These are phyloP conservation scores for Lycaena phlaeas DNA, from an alignment of 2,888 invertebrate species.

Conservation along the genomic window DNA sequence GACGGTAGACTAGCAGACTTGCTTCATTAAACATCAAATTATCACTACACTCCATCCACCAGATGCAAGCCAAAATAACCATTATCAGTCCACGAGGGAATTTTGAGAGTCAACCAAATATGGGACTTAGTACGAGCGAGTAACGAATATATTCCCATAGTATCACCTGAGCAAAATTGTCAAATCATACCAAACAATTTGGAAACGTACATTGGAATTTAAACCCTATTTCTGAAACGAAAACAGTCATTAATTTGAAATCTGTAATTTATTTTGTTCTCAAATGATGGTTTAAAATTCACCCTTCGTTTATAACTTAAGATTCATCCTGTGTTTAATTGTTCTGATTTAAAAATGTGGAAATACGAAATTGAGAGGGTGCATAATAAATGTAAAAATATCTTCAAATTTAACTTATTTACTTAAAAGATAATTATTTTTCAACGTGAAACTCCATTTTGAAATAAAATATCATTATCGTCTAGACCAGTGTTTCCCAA, in stretches of 20 bases:
- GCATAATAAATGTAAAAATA: constrained; percentile 30
- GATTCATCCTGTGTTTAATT: constrained; percentile 56
- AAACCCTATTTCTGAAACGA: constrained; percentile 24
- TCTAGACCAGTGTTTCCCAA: no score
- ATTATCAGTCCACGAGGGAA: constrained; percentile 35
- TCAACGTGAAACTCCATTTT: no score
- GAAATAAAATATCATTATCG: no score
- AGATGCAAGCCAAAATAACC: constrained; percentile 53
- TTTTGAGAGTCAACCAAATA: constrained; percentile 25
- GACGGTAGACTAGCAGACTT: constrained; percentile 45
- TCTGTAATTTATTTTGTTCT: constrained; percentile 24
- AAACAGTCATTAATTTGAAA: constrained; percentile 14
- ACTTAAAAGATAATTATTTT: constrained; percentile 8
- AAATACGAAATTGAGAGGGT: constrained; percentile 36
- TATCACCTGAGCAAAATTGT: constrained; percentile 44
- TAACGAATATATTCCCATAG: constrained; percentile 46
- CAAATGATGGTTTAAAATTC: constrained; percentile 33
- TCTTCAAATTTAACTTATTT: constrained; percentile 6
- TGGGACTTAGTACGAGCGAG: constrained; percentile 27
- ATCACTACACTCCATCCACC: constrained; percentile 50
- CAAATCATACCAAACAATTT: constrained; percentile 53
- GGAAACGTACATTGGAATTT: constrained; percentile 28
- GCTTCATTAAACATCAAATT: constrained; percentile 70
- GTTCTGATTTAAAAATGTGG: constrained; percentile 58
- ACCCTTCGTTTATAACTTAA: constrained; percentile 44